phyloP scores from a whole-genome alignment of 1,140 invertebrate genomes.

The Drosophila burlai region DNA sequence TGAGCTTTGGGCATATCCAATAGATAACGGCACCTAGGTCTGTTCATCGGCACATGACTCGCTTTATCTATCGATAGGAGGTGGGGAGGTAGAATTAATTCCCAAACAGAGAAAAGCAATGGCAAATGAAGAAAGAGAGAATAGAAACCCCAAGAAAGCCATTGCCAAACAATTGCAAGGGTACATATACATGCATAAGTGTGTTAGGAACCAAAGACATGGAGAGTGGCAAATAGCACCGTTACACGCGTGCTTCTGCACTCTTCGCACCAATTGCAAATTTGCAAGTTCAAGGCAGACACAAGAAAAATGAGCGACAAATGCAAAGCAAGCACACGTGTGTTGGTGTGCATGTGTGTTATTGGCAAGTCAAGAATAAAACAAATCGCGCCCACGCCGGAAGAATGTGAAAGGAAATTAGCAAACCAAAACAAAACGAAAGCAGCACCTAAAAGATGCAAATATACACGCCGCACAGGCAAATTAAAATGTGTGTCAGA shows the following conservation, averaged over 20 bases:
- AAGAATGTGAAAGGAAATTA: slow-evolving; percentile 55
- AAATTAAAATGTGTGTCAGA: slow-evolving; percentile 73
- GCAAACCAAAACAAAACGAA: slow-evolving; percentile 54
- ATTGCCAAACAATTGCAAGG: slow-evolving; percentile 38
- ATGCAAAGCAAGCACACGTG: slow-evolving; percentile 21
- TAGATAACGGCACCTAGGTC: slow-evolving; percentile 50
- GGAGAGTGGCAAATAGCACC: slow-evolving; percentile 2
- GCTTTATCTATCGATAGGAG: slow-evolving; percentile 36
- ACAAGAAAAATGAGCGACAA: slow-evolving; percentile 14
- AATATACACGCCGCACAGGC: slow-evolving; percentile 4
- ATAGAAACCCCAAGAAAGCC: slow-evolving; percentile 21
- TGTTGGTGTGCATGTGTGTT: neutral
- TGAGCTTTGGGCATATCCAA: slow-evolving; percentile 45
- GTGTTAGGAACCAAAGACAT: slow-evolving; percentile 6
- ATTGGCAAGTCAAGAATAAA: slow-evolving; percentile 53
- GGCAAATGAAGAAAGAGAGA: slow-evolving; percentile 11
- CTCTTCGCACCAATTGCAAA: slow-evolving; percentile 22
- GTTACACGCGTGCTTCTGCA: slow-evolving; percentile 5
- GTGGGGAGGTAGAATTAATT: slow-evolving; percentile 62
- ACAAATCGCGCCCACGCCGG: slow-evolving; percentile 53
- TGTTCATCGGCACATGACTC: slow-evolving; percentile 58
- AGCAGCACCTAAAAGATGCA: slow-evolving; percentile 7
- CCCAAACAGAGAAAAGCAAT: slow-evolving; percentile 44
- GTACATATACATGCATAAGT: neutral
- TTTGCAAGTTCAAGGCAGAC: slow-evolving; percentile 68